Conservation (phyloP, 2,113 vertebrate species). For the Lichenostomus cassidix region DNA sequence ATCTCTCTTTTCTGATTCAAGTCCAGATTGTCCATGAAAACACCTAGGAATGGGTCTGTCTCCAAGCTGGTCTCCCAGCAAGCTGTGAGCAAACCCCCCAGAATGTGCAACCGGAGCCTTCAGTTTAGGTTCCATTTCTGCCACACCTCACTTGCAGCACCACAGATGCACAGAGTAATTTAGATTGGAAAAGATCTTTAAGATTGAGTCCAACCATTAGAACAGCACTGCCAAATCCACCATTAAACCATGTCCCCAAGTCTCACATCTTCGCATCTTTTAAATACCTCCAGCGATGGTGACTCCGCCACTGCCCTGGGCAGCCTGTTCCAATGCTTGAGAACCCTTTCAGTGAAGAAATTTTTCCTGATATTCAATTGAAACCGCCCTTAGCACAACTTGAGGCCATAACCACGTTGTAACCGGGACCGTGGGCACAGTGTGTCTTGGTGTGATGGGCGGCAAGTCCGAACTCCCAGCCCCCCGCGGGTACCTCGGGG, state of each 20-base stretch:
- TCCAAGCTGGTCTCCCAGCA: not conserved
- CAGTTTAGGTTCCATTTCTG: not conserved
- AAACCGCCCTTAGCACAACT: not conserved
- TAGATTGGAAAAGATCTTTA: not conserved
- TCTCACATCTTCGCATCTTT: not conserved
- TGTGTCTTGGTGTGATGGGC: not conserved
- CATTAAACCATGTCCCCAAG: not conserved
- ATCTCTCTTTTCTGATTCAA: not conserved
- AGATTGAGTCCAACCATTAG: not conserved
- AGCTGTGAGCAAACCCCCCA: not conserved
- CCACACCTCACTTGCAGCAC: not conserved
- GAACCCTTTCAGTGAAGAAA: not conserved
- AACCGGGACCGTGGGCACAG: not conserved
- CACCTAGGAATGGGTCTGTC: not conserved
- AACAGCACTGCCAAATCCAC: not conserved
- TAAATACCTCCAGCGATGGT: not conserved
- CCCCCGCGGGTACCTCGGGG: not conserved
- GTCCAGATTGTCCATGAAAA: not conserved
- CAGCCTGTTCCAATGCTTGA: not conserved
- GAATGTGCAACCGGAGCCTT: not conserved
- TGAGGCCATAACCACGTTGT: not conserved
- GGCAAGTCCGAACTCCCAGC: accelerated
- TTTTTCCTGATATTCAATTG: not conserved
- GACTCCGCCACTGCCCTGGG: not conserved
- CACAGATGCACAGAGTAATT: not conserved